phyloP scores from a whole-genome alignment of 2,888 invertebrate genomes.

The Drosophila siamana region DNA sequence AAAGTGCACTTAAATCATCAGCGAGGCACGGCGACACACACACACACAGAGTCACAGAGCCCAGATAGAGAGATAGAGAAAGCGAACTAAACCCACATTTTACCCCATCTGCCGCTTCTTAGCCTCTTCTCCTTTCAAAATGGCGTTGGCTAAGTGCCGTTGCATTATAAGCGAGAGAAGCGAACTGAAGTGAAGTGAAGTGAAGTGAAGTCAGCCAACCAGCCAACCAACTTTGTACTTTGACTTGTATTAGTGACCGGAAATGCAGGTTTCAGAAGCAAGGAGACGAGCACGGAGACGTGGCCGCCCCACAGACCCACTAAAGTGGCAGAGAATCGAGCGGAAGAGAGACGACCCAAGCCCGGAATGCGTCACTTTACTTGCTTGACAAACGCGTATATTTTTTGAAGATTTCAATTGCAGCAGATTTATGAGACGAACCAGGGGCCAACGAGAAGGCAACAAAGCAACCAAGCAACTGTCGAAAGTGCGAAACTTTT shows the following conservation, averaged over 20 bases:
- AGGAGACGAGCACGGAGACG: constrained; percentile 55
- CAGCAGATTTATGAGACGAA: constrained; percentile 59
- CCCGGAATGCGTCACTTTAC: constrained; percentile 4
- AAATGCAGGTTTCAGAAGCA: constrained; percentile 69
- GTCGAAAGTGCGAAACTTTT: constrained; percentile 53
- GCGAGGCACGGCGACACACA: constrained; percentile 80
- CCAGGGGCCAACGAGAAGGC: constrained; percentile 5
- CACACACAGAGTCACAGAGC: constrained; percentile 35
- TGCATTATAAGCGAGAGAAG: constrained; percentile 58
- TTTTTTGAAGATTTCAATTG: constrained; percentile 69
- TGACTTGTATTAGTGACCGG: constrained; percentile 82
- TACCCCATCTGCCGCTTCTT: neutral
- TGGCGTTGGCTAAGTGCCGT: constrained; percentile 78
- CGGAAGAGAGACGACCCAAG: neutral
- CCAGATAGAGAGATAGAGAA: constrained; percentile 32
- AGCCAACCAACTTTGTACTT: constrained; percentile 75
- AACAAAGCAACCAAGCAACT: constrained; percentile 10
- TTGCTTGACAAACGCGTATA: constrained; percentile 55
- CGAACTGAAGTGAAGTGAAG: constrained; percentile 43
- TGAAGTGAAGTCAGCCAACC: constrained; percentile 27
- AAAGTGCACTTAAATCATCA: constrained; percentile 82
- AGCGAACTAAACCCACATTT: constrained; percentile 16
- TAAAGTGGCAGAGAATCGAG: constrained; percentile 45
- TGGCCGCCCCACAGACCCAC: constrained; percentile 68
- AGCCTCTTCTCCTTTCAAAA: constrained; percentile 39